Conservation (phyloP, 2,113 vertebrate genomes). For the Morone saxatilis region DNA sequence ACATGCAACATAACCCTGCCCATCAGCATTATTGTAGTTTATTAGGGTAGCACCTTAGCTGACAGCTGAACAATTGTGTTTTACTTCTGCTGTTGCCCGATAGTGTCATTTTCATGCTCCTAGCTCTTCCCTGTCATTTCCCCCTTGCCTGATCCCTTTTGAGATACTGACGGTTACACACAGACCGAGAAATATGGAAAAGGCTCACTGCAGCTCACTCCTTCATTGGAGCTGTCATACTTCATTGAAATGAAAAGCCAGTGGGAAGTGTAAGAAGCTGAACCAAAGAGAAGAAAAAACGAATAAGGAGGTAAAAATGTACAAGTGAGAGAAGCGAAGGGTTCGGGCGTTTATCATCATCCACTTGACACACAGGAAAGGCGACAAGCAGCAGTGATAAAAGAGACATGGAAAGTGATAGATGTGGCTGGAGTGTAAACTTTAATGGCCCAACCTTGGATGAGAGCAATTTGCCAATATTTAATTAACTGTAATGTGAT, state of each 20-base stretch:
- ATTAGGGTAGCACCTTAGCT: conserved; percentile 48
- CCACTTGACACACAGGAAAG: conserved; percentile 64
- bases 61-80: conserved; percentile 66
- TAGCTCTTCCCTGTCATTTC: conserved; percentile 68
- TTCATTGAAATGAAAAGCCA: conserved; percentile 70
- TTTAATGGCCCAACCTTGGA: conserved; percentile 74
- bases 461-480: conserved; percentile 78
- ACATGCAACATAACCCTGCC: conserved; percentile 48
- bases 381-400: conserved; percentile 64
- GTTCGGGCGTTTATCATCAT: conserved; percentile 69
- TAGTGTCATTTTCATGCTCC: conserved; percentile 62
- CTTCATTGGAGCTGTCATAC: conserved; percentile 71
- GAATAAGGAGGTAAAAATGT: conserved; percentile 48
- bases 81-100: conserved; percentile 52
- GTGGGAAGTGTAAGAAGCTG: conserved; percentile 33
- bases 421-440: conserved; percentile 72
- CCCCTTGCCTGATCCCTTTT: conserved; percentile 65
- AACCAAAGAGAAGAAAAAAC: conserved; percentile 7
- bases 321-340: conserved; percentile 44
- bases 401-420: conserved; percentile 69
- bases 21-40: conserved; percentile 62
- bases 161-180: conserved; percentile 60
- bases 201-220: conserved; percentile 42
- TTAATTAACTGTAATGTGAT: conserved; percentile 82
- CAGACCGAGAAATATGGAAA: conserved; percentile 57